A percentile compares a stretch with the other conserved stretches of the same genome.
Conservation (phyloP, 2,888 invertebrate genomes). For the Conistra vaccinii region DNA sequence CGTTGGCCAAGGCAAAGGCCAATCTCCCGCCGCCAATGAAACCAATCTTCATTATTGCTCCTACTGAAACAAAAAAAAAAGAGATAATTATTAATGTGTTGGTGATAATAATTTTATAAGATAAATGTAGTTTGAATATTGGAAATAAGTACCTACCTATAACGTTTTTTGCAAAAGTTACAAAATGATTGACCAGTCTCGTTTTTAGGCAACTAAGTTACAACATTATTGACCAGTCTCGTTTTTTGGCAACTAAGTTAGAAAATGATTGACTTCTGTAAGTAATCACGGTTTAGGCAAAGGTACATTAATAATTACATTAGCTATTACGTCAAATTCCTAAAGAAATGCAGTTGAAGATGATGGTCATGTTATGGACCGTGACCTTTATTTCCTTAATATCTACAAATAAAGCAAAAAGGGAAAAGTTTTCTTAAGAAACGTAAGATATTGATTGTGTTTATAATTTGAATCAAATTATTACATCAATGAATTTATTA, state of each 20-base stretch:
- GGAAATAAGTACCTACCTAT: no score
- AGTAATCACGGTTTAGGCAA: no score
- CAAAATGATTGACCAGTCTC: no score
- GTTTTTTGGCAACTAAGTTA: no score
- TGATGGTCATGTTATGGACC: neutral
- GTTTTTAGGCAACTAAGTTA: no score
- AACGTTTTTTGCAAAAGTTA: no score
- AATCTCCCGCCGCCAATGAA: constrained; percentile 98
- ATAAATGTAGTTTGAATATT: neutral
- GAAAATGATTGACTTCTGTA: no score
- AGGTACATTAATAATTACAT: no score
- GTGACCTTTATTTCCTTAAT: neutral
- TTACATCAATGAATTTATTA: no score
- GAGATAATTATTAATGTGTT: neutral
- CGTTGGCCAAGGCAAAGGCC: constrained; percentile 97
- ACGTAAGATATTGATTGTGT: neutral
- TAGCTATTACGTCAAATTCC: no score
- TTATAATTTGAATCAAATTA: no score
- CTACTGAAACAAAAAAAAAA: constrained; percentile 76
- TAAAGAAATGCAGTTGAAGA: neutral
- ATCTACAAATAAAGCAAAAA: neutral
- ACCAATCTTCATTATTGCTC: constrained; percentile 93
- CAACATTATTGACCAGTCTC: no score
- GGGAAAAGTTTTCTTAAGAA: neutral
- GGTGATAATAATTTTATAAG: neutral